A percentile compares a stretch with the other conserved stretches of the same genome.
phyloP scores from a whole-genome alignment of 2,113 vertebrate species.

The Monopterus albus region DNA sequence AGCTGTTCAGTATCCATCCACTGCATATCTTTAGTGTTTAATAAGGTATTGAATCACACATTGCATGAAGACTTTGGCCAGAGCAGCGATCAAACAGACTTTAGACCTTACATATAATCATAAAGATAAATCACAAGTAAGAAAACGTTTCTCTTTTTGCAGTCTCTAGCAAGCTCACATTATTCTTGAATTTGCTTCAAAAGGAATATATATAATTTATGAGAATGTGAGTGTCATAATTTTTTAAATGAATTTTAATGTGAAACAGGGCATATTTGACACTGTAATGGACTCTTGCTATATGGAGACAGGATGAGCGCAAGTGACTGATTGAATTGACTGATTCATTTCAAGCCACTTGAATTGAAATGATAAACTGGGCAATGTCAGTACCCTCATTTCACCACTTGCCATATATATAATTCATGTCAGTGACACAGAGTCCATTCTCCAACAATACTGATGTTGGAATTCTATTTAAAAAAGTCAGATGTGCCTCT shows the following conservation, averaged over 20 bases:
- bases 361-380: background rate
- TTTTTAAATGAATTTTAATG: background rate
- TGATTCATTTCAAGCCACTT: too few species aligned
- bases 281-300: background rate
- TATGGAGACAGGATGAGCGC: background rate
- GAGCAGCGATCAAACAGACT: constrained; percentile 40
- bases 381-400: background rate
- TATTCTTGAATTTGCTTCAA: background rate
- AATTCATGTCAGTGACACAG: background rate
- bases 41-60: constrained; percentile 19
- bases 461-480: background rate
- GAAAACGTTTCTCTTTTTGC: constrained; percentile 3
- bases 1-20: constrained; percentile 9
- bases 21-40: constrained; percentile 10
- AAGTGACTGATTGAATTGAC: too few species aligned
- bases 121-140: constrained; percentile 15
- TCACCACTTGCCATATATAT: background rate
- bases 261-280: background rate
- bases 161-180: background rate
- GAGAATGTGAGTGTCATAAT: background rate
- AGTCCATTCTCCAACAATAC: background rate
- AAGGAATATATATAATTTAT: constrained; percentile 20
- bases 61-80: constrained; percentile 5
- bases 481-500: background rate
- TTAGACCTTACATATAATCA: constrained; percentile 23